Conservation (phyloP, 2,113 vertebrate genomes). For the Vombatus ursinus region DNA sequence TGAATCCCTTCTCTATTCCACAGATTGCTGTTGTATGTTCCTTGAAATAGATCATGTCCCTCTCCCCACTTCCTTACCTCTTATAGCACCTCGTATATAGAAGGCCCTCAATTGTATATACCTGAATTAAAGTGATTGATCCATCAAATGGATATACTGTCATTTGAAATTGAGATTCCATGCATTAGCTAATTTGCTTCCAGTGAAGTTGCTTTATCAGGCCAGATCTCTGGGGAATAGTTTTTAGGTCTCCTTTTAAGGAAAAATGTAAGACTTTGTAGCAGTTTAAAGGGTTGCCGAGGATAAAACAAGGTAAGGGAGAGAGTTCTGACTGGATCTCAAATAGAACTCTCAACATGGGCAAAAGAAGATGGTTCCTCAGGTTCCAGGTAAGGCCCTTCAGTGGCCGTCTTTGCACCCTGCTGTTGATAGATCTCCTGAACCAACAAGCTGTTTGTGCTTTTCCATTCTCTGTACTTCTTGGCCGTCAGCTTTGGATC, state of each 20-base stretch:
- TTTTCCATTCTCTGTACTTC: constrained; percentile 94
- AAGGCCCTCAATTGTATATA: not conserved
- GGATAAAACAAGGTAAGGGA: accelerated
- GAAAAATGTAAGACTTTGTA: constrained; percentile 36
- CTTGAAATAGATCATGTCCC: not conserved
- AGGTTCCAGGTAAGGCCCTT: constrained; percentile 69
- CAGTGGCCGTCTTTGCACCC: constrained; percentile 60
- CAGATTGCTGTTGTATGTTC: not conserved
- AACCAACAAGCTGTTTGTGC: constrained; percentile 88
- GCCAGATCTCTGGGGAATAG: constrained; percentile 11
- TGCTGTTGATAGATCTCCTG: constrained; percentile 89
- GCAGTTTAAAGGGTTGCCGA: constrained; percentile 55
- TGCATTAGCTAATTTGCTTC: not conserved
- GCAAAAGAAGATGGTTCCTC: constrained; percentile 53
- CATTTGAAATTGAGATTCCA: not conserved
- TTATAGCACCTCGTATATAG: not conserved
- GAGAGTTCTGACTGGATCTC: constrained; percentile 60
- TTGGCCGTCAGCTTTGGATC: constrained; percentile 88
- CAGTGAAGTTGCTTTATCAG: not conserved
- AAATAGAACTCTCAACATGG: constrained; percentile 77
- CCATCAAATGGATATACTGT: not conserved
- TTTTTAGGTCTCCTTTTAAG: constrained; percentile 63
- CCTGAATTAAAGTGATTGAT: not conserved
- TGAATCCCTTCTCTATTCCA: constrained; percentile 49
- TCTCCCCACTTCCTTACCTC: not conserved